Evolutionary conservation across 2,888 invertebrate species (phyloP).

Genomic region (Itoplectis maculator): DNA sequence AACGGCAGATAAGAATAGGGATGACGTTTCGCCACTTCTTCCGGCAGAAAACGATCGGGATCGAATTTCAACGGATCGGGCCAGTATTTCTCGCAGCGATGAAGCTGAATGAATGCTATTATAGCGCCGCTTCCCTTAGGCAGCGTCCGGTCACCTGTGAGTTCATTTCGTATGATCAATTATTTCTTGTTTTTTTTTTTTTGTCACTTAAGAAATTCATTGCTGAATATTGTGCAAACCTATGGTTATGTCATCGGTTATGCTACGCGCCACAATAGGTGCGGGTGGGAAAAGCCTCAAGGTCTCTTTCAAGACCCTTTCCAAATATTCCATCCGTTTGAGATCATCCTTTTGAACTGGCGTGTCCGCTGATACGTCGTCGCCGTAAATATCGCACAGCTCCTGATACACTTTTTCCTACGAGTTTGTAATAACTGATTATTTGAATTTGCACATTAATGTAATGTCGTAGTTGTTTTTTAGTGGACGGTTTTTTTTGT

Average conservation of each 20-base stretch:
- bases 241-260: conserved; percentile 14
- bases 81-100: conserved; percentile 72
- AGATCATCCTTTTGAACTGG: conserved; percentile 85
- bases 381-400: conserved; percentile 76
- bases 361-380: conserved; percentile 70
- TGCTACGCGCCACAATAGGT: neutral
- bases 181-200: neutral
- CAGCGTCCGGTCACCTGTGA: conserved; percentile 69
- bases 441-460: neutral
- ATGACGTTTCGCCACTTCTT: conserved; percentile 73
- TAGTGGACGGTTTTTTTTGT: no score
- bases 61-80: conserved; percentile 74
- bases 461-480: neutral
- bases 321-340: conserved; percentile 86
- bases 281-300: conserved; percentile 86
- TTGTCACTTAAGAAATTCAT: neutral
- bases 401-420: conserved; percentile 84
- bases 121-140: conserved; percentile 71
- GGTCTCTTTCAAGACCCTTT: conserved; percentile 87
- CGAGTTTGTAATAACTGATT: neutral
- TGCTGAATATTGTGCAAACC: conserved; percentile 1
- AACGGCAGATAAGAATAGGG: conserved; percentile 74
- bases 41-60: conserved; percentile 77
- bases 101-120: conserved; percentile 69
- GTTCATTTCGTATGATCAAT: conserved; percentile 2